These are phyloP conservation scores for Chrysogorgia sp. DNA, from an alignment of 92 coral and sea anemone genomes.

Conservation along the genomic window DNA sequence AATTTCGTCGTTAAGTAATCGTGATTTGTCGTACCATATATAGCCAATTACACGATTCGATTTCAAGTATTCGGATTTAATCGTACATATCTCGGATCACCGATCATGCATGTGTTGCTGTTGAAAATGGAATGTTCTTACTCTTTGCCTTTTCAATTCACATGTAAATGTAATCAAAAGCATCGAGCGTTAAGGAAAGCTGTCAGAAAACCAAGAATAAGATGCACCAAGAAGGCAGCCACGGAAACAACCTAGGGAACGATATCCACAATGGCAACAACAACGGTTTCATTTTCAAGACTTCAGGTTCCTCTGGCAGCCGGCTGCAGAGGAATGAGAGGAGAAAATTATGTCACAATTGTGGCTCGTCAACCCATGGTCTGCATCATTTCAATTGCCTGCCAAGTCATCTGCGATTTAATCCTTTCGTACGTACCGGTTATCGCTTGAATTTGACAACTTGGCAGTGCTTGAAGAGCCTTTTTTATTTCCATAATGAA, in stretches of 20 bases:
- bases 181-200: too few relatives aligned
- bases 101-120: too few relatives aligned
- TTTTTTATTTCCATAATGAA: conserved; percentile 90
- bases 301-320: too few relatives aligned
- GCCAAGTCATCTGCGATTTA: conserved; percentile 67
- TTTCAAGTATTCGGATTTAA: not conserved
- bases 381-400: conserved; percentile 26
- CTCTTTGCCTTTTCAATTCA: too few relatives aligned
- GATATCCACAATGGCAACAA: not conserved
- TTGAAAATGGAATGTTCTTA: too few relatives aligned
- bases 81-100: not conserved
- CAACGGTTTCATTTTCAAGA: not conserved
- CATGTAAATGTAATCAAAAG: too few relatives aligned
- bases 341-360: not conserved
- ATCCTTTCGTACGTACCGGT: conserved; percentile 73
- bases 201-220: not conserved
- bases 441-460: conserved; percentile 76
- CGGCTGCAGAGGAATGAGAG: not conserved
- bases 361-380: not conserved
- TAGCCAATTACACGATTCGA: not conserved
- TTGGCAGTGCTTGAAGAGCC: conserved; percentile 75
- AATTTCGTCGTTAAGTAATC: not conserved
- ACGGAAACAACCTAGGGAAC: not conserved
- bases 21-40: not conserved
- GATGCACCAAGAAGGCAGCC: not conserved